Conservation (phyloP, 2,888 invertebrate species). For the Acleris sparsana region DNA sequence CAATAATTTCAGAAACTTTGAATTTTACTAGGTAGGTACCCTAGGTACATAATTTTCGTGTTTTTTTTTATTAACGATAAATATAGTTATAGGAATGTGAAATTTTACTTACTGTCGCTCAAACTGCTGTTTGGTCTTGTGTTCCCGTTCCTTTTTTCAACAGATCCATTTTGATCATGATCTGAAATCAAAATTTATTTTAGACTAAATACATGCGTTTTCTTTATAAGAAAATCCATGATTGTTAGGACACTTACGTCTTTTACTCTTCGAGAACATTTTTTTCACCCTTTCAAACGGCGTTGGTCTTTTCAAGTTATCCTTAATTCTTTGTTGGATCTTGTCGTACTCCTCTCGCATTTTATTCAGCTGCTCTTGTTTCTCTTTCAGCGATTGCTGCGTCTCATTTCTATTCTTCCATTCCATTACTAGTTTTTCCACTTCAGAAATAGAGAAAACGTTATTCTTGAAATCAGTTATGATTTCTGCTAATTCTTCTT, state of each 20-base stretch:
- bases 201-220: too few species aligned
- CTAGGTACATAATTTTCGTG: not conserved
- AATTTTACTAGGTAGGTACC: too few species aligned
- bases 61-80: not conserved
- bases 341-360: conserved; percentile 92
- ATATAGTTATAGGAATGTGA: not conserved
- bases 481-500: conserved; percentile 93
- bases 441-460: conserved; percentile 92
- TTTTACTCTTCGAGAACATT: conserved; percentile 87
- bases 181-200: conserved; percentile 50
- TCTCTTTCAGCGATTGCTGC: conserved; percentile 92
- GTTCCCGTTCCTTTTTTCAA: conserved; percentile 75
- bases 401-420: conserved; percentile 95
- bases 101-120: conserved; percentile 70
- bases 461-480: conserved; percentile 95
- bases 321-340: conserved; percentile 90
- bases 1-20: not conserved
- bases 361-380: conserved; percentile 91
- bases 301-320: conserved; percentile 89
- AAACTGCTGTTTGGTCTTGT: conserved; percentile 77
- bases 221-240: too few species aligned
- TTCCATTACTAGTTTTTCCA: conserved; percentile 92
- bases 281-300: conserved; percentile 91
- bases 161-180: conserved; percentile 66
- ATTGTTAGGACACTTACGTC: conserved; percentile 61